Evolutionary conservation across 2,113 vertebrate species (phyloP).

Genomic region (Elephantulus edwardii): DNA sequence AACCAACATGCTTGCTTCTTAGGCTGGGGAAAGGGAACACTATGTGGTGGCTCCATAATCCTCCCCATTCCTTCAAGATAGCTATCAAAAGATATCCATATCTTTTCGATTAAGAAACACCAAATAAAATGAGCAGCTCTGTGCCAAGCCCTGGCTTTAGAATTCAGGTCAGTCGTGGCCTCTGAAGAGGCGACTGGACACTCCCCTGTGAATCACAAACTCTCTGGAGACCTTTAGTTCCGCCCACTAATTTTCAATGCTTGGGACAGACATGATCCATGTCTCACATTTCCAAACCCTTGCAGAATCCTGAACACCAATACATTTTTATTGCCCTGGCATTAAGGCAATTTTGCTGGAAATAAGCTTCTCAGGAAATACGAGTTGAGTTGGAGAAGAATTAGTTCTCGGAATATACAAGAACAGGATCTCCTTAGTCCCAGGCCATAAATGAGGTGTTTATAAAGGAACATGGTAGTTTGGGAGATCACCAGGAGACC

Average conservation of each 20-base stretch:
- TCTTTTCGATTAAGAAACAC: slow-evolving; percentile 45
- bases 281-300: slow-evolving; percentile 52
- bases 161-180: slow-evolving; percentile 49
- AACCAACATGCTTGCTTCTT: not conserved
- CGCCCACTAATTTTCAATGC: slow-evolving; percentile 44
- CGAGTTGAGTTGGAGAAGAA: slow-evolving; percentile 41
- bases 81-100: slow-evolving; percentile 19
- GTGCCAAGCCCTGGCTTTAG: slow-evolving; percentile 39
- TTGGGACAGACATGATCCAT: slow-evolving; percentile 34
- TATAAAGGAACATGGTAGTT: slow-evolving; percentile 39
- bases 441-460: slow-evolving; percentile 31
- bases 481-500: slow-evolving; percentile 23
- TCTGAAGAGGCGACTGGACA: slow-evolving; percentile 43
- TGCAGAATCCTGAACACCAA: slow-evolving; percentile 12
- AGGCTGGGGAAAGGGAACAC: not conserved
- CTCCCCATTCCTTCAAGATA: slow-evolving; percentile 21
- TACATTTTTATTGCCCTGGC: not conserved
- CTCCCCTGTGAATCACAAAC: slow-evolving; percentile 49
- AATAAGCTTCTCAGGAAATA: slow-evolving; percentile 48
- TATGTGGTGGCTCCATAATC: not conserved
- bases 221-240: slow-evolving; percentile 37
- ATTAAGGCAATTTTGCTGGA: slow-evolving; percentile 37
- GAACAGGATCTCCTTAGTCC: slow-evolving; percentile 38
- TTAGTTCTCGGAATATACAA: slow-evolving; percentile 54
- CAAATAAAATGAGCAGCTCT: slow-evolving; percentile 42